Conservation (phyloP, 2,888 invertebrate species). For the Lasioglossum pauxillum region DNA sequence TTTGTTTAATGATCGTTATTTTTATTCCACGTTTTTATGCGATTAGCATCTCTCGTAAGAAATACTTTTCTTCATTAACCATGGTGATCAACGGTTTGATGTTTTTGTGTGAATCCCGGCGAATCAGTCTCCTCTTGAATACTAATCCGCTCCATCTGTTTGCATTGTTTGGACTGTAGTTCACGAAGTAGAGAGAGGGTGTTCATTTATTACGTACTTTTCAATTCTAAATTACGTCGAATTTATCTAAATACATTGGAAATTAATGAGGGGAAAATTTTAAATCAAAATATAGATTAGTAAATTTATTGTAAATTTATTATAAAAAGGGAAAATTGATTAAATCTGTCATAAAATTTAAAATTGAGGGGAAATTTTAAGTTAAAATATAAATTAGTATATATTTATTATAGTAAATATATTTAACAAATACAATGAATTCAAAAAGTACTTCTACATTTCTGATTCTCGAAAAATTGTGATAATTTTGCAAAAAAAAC, state of each 20-base stretch:
- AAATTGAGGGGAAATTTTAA: no score
- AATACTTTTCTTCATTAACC: slow-evolving; percentile 51
- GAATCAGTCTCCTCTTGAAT: slow-evolving; percentile 20
- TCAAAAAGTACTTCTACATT: background rate
- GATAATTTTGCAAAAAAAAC: background rate
- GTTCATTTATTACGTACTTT: background rate
- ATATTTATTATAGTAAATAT: no score
- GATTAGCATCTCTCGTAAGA: slow-evolving; percentile 44
- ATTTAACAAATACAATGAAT: background rate
- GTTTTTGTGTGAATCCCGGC: slow-evolving; percentile 5
- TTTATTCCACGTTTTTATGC: slow-evolving; percentile 36
- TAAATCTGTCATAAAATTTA: no score
- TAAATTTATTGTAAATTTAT: no score
- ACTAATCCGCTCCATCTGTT: slow-evolving; percentile 8
- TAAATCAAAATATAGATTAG: no score
- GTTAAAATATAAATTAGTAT: no score
- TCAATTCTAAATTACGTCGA: background rate
- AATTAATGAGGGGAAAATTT: no score
- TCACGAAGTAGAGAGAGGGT: background rate
- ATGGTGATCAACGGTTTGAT: slow-evolving; percentile 40
- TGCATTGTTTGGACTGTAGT: background rate
- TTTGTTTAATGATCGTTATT: slow-evolving; percentile 39
- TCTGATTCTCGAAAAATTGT: background rate
- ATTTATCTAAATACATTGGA: background rate
- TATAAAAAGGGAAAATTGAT: no score